Conservation (phyloP, 2,113 vertebrate genomes). For the Sminthopsis crassicaudata region DNA sequence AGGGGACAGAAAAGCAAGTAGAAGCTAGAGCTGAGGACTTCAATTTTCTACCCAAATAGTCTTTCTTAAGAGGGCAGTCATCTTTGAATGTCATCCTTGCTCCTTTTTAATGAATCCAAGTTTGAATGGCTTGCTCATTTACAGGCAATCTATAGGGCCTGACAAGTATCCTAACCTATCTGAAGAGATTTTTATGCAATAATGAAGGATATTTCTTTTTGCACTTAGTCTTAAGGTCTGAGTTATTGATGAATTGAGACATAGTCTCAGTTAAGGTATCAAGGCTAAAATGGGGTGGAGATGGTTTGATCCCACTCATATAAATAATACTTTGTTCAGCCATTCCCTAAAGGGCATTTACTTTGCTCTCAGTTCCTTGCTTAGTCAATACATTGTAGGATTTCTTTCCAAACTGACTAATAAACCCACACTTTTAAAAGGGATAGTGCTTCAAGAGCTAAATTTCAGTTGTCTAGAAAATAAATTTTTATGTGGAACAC, state of each 20-base stretch:
- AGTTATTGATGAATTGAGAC: background rate
- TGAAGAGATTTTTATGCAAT: background rate
- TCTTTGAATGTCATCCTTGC: background rate
- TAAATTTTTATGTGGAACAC: constrained; percentile 18
- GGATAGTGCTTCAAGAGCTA: constrained; percentile 7
- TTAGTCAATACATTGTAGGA: background rate
- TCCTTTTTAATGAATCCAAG: background rate
- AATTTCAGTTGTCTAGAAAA: constrained; percentile 50
- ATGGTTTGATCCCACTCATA: background rate
- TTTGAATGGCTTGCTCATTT: background rate
- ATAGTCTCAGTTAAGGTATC: background rate
- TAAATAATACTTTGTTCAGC: background rate
- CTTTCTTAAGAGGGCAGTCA: background rate
- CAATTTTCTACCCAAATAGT: background rate
- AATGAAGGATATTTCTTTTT: background rate
- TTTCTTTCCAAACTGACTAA: constrained; percentile 42
- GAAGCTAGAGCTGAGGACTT: background rate
- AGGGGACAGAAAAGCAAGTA: background rate
- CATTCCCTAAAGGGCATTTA: background rate
- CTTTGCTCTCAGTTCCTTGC: background rate
- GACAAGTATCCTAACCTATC: background rate
- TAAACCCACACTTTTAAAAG: constrained; percentile 35
- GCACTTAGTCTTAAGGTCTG: background rate
- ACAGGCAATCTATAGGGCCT: background rate
- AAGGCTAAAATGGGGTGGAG: background rate